Conservation (phyloP, 53 echinoderm and acorn worm genomes). For the Arbacia lixula region DNA sequence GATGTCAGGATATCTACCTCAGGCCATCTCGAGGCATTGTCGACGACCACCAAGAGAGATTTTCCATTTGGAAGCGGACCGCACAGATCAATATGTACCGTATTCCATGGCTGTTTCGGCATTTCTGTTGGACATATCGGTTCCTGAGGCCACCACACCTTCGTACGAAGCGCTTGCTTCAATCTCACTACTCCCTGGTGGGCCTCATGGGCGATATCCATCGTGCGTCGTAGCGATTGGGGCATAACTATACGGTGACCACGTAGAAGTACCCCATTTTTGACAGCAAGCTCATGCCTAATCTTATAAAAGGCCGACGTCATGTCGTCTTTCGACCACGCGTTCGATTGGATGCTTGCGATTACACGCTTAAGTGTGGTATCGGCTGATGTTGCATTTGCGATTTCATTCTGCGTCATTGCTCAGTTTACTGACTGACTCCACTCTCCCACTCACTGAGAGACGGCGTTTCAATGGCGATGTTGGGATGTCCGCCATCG, state of each 20-base stretch:
- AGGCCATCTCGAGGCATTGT: too few relatives aligned
- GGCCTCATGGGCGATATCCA: conserved; percentile 11
- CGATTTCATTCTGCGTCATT: conserved; percentile 46
- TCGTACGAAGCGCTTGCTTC: not conserved
- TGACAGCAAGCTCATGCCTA: conserved; percentile 30
- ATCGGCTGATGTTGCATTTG: conserved; percentile 21
- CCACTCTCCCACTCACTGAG: too few relatives aligned
- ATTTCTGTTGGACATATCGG: conserved; percentile 11
- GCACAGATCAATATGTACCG: not conserved
- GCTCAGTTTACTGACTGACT: too few relatives aligned
- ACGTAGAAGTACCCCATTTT: conserved; percentile 30
- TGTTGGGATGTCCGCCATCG: too few relatives aligned
- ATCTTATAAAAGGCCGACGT: conserved; percentile 2
- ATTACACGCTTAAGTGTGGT: conserved; percentile 24
- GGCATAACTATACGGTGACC: conserved; percentile 65
- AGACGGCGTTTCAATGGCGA: too few relatives aligned
- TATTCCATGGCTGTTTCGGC: conserved; percentile 8
- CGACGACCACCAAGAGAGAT: too few relatives aligned
- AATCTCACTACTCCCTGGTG: conserved; percentile 27
- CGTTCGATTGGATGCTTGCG: not conserved
- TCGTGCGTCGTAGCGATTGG: conserved; percentile 8
- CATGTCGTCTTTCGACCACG: not conserved
- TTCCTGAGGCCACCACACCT: conserved; percentile 1
- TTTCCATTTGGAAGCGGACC: not conserved
- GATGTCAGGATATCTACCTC: too few relatives aligned